Conservation (phyloP, 2,113 vertebrate species). For the Taurulus bubalis region DNA sequence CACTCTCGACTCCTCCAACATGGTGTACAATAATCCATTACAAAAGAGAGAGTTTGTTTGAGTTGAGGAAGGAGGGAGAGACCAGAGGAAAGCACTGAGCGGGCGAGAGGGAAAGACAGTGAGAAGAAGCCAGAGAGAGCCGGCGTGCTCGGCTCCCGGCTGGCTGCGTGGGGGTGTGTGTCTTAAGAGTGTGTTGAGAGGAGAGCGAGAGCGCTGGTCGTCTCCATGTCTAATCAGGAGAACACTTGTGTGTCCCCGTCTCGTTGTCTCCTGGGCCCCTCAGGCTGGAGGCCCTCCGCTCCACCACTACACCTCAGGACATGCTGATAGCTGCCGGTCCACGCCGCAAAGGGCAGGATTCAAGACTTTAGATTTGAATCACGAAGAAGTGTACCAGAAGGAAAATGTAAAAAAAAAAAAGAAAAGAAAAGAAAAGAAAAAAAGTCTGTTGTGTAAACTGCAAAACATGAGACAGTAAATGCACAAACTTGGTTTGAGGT, state of each 20-base stretch:
- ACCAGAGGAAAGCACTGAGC: conserved; percentile 18
- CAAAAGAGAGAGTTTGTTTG: conserved; percentile 6
- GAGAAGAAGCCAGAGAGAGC: conserved; percentile 38
- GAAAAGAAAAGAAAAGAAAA: too few relatives aligned
- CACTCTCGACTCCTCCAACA: conserved; percentile 34
- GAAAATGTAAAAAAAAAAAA: conserved; percentile 3
- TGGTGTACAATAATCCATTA: conserved; percentile 24
- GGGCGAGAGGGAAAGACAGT: conserved; percentile 3
- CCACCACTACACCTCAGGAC: conserved; percentile 57
- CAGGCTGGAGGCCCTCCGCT: conserved; percentile 64
- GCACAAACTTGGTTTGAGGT: background rate
- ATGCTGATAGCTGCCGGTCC: conserved; percentile 59
- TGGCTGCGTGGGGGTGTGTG: conserved; percentile 72
- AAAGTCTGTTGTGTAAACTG: background rate
- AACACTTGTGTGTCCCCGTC: conserved; percentile 84
- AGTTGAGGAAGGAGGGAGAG: conserved; percentile 23
- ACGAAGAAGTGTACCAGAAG: background rate
- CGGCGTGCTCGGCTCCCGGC: conserved; percentile 72
- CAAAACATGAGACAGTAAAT: background rate
- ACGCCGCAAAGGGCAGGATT: conserved; percentile 7
- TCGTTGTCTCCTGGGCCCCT: conserved; percentile 81
- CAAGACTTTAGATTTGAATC: conserved; percentile 12
- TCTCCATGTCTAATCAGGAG: conserved; percentile 81
- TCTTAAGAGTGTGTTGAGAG: conserved; percentile 82
- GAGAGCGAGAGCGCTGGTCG: conserved; percentile 67